Base-by-base conservation (phyloP, 2,888 invertebrate genomes). In the Panopea generosa region DNA sequence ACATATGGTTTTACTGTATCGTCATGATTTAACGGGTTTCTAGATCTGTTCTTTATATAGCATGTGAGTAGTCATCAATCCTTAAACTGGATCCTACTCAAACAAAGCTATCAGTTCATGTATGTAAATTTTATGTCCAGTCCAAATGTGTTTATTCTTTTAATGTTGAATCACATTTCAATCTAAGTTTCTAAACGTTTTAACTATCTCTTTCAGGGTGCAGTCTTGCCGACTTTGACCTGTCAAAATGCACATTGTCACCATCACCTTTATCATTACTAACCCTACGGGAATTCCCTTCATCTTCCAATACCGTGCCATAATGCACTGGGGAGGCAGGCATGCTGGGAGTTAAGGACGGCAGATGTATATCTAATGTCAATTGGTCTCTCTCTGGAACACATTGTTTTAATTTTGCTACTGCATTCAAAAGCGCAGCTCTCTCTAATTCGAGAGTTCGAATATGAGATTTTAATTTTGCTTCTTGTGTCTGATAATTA, bases 381-480 rank as follows among this genome's bases (percentile, higher is more conserved):
- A 81, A 71, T 27, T 87, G 68, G 20, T 85, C 83, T 1, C 87
- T 84, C 14, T 82, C 85, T 0, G 91, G 90, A 18, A 91, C 71
- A 20, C 85, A 82, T 4, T 84, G 83, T 68, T 86, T 84, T 55
- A 92, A 82, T 60, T 84, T 88, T 22, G 87, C 61, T 16, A 92
- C 89, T 1, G 90, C 85, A 43, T 88, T 86, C n/a, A 92, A 81
- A 40, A 92, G 83, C 22, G 91, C 91, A 0, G 86, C 83, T 22
- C 92, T 66, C 68, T 92, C 92, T n/a, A 91, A 70, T 75, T 92
- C 92, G 26, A 92, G 77, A 0, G 90, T 87, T 16, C 88, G 86
- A 24, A 92, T 87, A 61, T 89, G 90, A 4, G 90, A 88, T 68
- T 88, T 89, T 9, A 92, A 84, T 65, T 90, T 91, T 59, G 84